These are phyloP conservation scores for Paraplagusia blochii DNA, from an alignment of 2,113 vertebrate genomes.

Conservation along the genomic window DNA sequence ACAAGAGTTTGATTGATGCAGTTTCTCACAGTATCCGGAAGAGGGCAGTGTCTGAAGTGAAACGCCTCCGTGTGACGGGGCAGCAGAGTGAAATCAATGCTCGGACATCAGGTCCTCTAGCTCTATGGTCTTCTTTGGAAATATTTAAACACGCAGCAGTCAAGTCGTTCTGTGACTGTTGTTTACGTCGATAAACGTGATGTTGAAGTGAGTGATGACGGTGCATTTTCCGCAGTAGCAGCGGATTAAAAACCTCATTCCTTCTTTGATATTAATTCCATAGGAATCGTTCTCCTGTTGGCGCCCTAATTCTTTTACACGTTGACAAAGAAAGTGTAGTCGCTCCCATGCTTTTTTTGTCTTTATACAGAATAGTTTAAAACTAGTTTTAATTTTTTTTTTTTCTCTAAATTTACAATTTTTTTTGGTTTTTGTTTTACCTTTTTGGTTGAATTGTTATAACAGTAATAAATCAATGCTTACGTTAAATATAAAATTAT, in stretches of 20 bases:
- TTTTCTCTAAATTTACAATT: too few species aligned
- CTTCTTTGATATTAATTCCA: too few species aligned
- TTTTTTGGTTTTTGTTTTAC: too few species aligned
- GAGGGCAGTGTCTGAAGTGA: constrained; percentile 36
- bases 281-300: too few species aligned
- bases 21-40: constrained; percentile 9
- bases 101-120: constrained; percentile 72
- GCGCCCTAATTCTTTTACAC: too few species aligned
- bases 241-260: background rate
- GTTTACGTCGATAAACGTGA: background rate
- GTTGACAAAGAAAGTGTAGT: too few species aligned
- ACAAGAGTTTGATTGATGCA: constrained; percentile 6
- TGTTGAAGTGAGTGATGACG: background rate
- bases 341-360: too few species aligned
- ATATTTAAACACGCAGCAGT: constrained; percentile 71
- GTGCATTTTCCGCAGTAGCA: background rate
- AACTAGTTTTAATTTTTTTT: too few species aligned
- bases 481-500: too few species aligned
- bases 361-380: too few species aligned
- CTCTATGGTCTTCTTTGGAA: constrained; percentile 60
- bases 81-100: constrained; percentile 57
- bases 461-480: too few species aligned
- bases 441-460: too few species aligned
- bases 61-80: constrained; percentile 26
- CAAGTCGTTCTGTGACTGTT: constrained; percentile 43